Percentiles rank a stretch among this genome's conserved stretches.
phyloP scores from a whole-genome alignment of 1,140 invertebrate genomes.

The Diploscapter pachys region DNA sequence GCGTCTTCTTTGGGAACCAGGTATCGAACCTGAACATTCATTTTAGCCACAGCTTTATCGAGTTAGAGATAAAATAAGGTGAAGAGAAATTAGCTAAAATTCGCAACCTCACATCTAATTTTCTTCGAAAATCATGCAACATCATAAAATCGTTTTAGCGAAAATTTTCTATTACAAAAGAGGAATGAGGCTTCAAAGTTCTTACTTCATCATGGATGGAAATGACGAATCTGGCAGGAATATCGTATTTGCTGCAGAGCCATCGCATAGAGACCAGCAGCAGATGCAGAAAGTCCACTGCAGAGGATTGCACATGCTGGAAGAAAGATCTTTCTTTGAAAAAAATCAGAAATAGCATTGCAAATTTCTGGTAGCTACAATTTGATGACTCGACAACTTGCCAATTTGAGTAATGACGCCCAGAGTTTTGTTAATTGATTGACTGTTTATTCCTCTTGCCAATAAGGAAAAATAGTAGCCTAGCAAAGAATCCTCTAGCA shows the following conservation, averaged over 20 bases:
- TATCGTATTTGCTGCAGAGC: conserved; percentile 71
- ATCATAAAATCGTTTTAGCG: no score
- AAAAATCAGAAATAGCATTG: background rate
- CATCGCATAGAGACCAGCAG: conserved; percentile 86
- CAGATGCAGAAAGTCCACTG: conserved; percentile 94
- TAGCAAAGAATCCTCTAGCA: no score
- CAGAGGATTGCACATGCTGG: conserved; percentile 93
- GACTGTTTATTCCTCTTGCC: background rate
- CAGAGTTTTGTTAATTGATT: background rate
- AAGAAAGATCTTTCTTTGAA: conserved; percentile 5
- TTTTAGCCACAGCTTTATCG: background rate
- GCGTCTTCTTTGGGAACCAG: conserved; percentile 74
- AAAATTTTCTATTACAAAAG: conserved; percentile 2
- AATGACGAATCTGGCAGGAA: conserved; percentile 79
- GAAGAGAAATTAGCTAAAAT: background rate
- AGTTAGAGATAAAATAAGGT: background rate
- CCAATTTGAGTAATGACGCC: conserved; percentile 3
- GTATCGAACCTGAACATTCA: conserved; percentile 70
- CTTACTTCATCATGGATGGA: conserved; percentile 92
- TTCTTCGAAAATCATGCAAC: background rate
- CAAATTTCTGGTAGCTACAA: background rate
- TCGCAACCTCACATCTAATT: background rate
- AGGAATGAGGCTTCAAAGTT: conserved; percentile 16
- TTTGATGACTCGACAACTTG: conserved; percentile 17
- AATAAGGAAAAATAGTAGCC: no score